Evolutionary conservation across 1,140 invertebrate species (phyloP).

Genomic region (Drosophila kikkawai): DNA sequence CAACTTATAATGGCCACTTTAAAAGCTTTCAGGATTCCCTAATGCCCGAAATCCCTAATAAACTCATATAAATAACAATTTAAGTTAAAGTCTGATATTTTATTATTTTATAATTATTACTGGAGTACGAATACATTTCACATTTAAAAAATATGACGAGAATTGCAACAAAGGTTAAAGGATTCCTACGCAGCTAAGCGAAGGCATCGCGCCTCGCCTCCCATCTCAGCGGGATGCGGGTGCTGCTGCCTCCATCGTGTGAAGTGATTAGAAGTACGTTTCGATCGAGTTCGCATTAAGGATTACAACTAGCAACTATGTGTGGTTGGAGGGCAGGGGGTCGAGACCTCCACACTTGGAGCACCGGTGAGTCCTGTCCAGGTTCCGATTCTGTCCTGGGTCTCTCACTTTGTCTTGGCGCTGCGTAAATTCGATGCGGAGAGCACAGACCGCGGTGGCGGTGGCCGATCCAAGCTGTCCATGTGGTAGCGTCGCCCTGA

Average conservation of each 20-base stretch:
- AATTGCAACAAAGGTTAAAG: conserved; percentile 79
- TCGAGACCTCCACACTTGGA: conserved; percentile 32
- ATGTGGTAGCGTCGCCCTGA: conserved; percentile 61
- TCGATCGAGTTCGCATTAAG: conserved; percentile 60
- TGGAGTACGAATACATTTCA: conserved; percentile 70
- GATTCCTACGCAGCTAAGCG: conserved; percentile 53
- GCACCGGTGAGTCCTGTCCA: conserved; percentile 42
- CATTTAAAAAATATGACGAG: conserved; percentile 83
- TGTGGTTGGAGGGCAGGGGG: conserved; percentile 37
- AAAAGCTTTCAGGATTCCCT: not conserved
- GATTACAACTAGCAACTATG: conserved; percentile 69
- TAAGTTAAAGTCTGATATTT: conserved; percentile 72
- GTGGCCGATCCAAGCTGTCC: conserved; percentile 66
- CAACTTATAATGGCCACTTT: not conserved
- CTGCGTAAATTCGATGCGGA: conserved; percentile 80
- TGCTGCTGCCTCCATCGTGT: conserved; percentile 19
- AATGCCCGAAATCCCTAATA: not conserved
- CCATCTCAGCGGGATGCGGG: conserved; percentile 12
- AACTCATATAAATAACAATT: not conserved
- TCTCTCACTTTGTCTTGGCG: conserved; percentile 63
- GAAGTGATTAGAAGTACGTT: conserved; percentile 69
- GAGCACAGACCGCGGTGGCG: conserved; percentile 68
- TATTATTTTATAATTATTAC: conserved; percentile 75
- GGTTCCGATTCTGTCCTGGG: not conserved
- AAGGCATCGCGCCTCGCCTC: conserved; percentile 24